Evolutionary conservation across 2,113 vertebrate genomes (phyloP), one percentile per base, ranked within the genome.

Genomic region (Leptodactylus fuscus): DNA sequence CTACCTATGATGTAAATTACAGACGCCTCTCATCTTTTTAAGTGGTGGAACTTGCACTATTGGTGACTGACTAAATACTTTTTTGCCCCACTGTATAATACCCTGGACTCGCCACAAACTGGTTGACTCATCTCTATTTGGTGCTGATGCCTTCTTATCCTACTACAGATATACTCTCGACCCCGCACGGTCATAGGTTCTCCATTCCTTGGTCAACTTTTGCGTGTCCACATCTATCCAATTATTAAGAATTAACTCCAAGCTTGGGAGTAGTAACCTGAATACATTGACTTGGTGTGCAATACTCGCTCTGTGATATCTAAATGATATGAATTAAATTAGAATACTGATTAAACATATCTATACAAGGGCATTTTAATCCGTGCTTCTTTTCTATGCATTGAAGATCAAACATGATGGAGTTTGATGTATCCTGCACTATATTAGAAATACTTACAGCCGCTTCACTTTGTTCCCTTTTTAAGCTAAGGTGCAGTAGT

Each of bases 341-440:
- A 22, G 10, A 69, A 69, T 69, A 22, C 65, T 69, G 65, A 69
- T 69, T 36, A 38, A 69, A 69, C 62, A 34, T 9, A 67, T 67
- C 62, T 20, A 15, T 34, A 67, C 32, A 20, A 67, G 15, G 11
- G 18, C 20, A 22, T 36, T 36, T 69, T 38, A 69, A 69, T 69
- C 32, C 5, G 29, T 69, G 5, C 34, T 67, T 34, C 16, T 20
- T 38, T 38, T 69, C 65, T 38, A 22, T 69, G 65, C 34, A 69
- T 69, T 38, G 65, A 22, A 69, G 16, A 69, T 69, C 65, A 34
- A 67, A 67, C 34, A 67, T 20, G 8, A 38, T 38, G 0, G 34
- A 11, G 18, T 32, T 15, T n/a, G 6, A 32, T 15, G 60, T 22
- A 69, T 71, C 69, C 1, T 38, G 70, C 22, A 34, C 38, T 73